These are phyloP conservation scores for Anguilla megastoma DNA, from an alignment of 2,797 vertebrate genomes.

Conservation along the genomic window DNA sequence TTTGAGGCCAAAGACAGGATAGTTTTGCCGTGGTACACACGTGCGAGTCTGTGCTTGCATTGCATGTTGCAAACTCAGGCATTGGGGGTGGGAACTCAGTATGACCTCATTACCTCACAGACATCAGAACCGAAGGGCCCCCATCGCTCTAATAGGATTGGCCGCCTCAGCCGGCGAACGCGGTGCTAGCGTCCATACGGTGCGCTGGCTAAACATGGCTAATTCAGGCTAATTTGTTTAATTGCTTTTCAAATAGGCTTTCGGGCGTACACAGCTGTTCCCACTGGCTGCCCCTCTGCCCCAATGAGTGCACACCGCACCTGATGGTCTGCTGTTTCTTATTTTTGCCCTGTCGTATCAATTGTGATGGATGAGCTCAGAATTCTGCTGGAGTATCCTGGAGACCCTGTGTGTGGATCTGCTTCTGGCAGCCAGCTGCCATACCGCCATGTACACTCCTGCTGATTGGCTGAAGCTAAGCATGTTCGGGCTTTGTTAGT, in stretches of 20 bases:
- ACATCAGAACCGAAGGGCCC: not conserved
- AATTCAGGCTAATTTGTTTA: conserved; percentile 60
- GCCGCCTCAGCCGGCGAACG: not conserved
- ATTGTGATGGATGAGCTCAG: not conserved
- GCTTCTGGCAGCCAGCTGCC: too few relatives aligned
- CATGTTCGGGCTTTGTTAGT: too few relatives aligned
- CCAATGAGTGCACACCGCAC: not conserved
- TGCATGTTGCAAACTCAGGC: too few relatives aligned
- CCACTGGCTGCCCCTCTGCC: not conserved
- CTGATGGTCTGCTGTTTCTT: not conserved
- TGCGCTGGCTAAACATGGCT: not conserved
- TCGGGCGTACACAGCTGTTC: conserved; percentile 18
- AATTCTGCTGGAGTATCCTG: not conserved
- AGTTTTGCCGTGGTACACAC: not conserved
- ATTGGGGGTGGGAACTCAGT: not conserved
- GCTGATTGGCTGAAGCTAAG: too few relatives aligned
- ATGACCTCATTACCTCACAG: not conserved
- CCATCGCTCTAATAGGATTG: conserved; percentile 26
- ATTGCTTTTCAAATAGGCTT: conserved; percentile 50
- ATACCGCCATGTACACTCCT: too few relatives aligned
- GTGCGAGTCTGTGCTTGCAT: not conserved
- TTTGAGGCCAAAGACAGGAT: not conserved
- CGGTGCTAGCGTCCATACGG: not conserved
- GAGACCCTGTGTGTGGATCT: not conserved
- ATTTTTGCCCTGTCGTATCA: not conserved